Evolutionary conservation across 2,888 invertebrate genomes (phyloP).

Genomic region (Prostheceraeus crozeri): DNA sequence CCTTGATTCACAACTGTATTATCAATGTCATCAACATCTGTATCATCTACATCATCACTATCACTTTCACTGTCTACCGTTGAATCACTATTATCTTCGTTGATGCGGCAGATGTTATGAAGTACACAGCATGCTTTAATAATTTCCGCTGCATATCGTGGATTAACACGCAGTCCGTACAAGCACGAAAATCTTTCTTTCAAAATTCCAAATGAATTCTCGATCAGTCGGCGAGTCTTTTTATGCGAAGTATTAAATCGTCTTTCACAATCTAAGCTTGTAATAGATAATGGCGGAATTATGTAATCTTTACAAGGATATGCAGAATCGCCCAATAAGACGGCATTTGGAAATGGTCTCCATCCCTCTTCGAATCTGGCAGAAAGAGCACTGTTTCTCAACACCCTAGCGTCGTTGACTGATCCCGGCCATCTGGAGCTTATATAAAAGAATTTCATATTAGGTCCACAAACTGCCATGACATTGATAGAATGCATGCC

Average conservation of each 20-base stretch:
- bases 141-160: neutral
- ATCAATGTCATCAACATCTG: no score
- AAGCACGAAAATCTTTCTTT: constrained; percentile 5
- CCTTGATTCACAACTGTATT: no score
- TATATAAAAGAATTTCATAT: neutral
- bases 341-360: constrained; percentile 11
- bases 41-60: no score
- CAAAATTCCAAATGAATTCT: neutral
- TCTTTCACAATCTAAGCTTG: neutral
- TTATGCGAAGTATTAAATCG: neutral
- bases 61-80: no score
- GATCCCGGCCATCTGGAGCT: neutral
- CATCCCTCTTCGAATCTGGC: neutral
- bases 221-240: neutral
- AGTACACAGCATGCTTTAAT: constrained; percentile 16
- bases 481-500: constrained; percentile 11
- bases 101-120: no score
- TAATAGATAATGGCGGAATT: neutral
- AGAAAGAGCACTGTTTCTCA: neutral
- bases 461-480: constrained; percentile 6
- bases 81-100: no score
- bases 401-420: neutral
- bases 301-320: neutral
- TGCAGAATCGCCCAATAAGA: constrained; percentile 3
- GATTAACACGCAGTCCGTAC: neutral